Conservation (phyloP, 2,113 vertebrate genomes). For the Nibea albiflora region DNA sequence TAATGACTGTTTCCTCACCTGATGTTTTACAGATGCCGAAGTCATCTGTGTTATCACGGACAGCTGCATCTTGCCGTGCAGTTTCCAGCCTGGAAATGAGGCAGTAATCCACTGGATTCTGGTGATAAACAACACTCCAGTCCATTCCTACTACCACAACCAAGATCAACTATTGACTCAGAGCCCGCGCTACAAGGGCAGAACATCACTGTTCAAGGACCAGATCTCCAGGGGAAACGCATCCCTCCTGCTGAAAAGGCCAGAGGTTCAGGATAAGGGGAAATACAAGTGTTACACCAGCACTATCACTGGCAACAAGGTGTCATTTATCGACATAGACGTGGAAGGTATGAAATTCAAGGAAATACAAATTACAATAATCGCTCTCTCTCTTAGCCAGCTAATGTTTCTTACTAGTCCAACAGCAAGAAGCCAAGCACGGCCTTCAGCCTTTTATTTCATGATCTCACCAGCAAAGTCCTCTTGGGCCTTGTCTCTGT, state of each 20-base stretch:
- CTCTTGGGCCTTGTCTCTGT: no score
- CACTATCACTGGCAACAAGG: background rate
- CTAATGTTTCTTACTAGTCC: no score
- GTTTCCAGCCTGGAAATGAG: conserved; percentile 24
- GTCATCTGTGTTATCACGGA: conserved; percentile 41
- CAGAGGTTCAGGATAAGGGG: conserved; percentile 67
- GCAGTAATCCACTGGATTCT: conserved; percentile 83
- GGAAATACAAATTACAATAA: background rate
- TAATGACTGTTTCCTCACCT: background rate
- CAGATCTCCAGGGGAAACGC: conserved; percentile 76
- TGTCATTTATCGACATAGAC: background rate
- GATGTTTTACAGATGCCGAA: conserved; percentile 8
- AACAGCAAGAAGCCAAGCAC: no score
- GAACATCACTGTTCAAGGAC: conserved; percentile 75
- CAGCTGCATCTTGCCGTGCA: conserved; percentile 78
- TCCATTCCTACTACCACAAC: conserved; percentile 76
- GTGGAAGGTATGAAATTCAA: conserved; percentile 70
- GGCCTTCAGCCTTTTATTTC: no score
- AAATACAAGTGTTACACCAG: conserved; percentile 80
- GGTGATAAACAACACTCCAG: accelerated
- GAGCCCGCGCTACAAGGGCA: conserved; percentile 46
- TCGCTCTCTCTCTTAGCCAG: no score
- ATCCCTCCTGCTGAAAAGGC: conserved; percentile 74
- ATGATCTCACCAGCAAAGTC: no score
- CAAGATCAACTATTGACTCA: conserved; percentile 61